Evolutionary conservation across 2,113 vertebrate genomes (phyloP).

Genomic region (Raja brachyura): DNA sequence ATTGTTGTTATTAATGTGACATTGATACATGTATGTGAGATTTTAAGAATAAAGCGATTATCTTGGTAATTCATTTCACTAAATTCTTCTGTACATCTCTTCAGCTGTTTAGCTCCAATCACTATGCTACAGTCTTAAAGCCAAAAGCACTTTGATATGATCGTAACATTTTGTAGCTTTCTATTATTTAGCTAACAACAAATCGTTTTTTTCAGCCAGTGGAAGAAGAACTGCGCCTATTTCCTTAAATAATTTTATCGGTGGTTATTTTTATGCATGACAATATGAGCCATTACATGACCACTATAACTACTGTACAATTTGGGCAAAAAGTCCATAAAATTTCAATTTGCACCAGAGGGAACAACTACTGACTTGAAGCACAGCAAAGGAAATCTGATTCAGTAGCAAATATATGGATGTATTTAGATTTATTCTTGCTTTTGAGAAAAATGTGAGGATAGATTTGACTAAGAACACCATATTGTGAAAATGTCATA

Average conservation of each 20-base stretch:
- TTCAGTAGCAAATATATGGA: neutral
- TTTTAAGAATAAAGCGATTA: neutral
- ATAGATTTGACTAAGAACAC: neutral
- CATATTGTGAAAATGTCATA: neutral
- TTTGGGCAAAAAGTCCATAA: neutral
- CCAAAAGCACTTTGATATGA: neutral
- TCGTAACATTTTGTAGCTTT: neutral
- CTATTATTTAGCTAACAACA: neutral
- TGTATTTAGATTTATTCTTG: neutral
- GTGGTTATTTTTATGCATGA: too few species aligned
- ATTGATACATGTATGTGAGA: neutral
- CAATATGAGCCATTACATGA: neutral
- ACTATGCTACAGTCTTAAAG: neutral
- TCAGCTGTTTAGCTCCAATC: neutral
- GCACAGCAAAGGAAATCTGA: neutral
- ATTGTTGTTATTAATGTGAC: neutral
- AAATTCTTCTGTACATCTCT: neutral
- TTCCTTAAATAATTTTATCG: neutral
- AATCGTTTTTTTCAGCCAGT: neutral
- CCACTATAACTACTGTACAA: neutral
- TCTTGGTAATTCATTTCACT: neutral
- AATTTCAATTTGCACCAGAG: neutral
- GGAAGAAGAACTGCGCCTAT: neutral
- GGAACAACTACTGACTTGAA: neutral
- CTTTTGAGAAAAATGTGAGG: neutral